Evolutionary conservation across 2,888 invertebrate genomes (phyloP), one percentile per base, ranked within the genome.

Genomic region (Parasteatoda lunata): DNA sequence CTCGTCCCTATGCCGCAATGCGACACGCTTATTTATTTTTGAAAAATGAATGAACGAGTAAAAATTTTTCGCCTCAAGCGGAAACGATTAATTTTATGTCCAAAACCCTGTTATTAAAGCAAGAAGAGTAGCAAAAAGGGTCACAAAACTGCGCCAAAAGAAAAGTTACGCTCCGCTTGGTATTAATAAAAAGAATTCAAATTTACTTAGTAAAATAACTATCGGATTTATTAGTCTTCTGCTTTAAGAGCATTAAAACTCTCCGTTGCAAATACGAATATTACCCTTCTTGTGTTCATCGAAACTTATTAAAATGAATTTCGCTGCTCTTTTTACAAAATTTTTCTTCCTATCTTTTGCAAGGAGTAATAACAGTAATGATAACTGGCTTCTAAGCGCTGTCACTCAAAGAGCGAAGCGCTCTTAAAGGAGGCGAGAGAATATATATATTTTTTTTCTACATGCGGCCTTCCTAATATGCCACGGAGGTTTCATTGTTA

Each of bases 41-140:
- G 83, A 84, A 84, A 84, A 84, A 84, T 84, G 83, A 77, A 30
- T 68, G 59, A 49, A 49, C 64, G 45, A 49, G 83, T 72, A 72
- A 66, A 72, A 84, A 84, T 70, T 77, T 77, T 77, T 77, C 77
- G n/a, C 77, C 51, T 51, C 15, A 47, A 64, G 70, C 68, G 83
- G 54, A 51, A 77, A 72, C 77, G 77, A 84, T 84, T 84, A 84
- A 84, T 84, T 84, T 77, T 30, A 84, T 75, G 77, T 84, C 83
- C 59, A 77, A 64, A 77, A 45, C 76, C 49, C 52, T 48, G 76
- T 82, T 82, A 76, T 82, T 82, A 82, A 82, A 76, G 76, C 76
- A 77, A 84, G 77, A 77, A 84, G 65, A 77, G 71, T 52, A 54
- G 66, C 83, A 71, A 84, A 84, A 84, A 84, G 72, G 52, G 80